Percentiles rank a stretch among this genome's conserved stretches.
phyloP scores from a whole-genome alignment of 2,888 invertebrate genomes.

The Netelia inedita region DNA sequence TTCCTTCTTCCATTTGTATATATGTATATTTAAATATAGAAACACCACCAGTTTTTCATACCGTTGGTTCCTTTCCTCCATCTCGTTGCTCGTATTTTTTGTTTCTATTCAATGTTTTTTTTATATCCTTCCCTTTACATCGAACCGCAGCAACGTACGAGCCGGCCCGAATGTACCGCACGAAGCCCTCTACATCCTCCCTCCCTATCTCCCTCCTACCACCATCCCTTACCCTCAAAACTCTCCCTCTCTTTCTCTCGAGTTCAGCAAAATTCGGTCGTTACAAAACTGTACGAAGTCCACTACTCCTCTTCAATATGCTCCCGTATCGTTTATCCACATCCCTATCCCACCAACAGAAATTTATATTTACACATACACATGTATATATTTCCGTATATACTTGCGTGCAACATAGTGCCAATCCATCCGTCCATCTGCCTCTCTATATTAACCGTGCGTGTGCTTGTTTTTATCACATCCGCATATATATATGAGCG shows the following conservation, averaged over 20 bases:
- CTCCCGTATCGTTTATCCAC: slow-evolving; percentile 25
- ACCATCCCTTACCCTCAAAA: not conserved
- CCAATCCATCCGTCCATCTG: slow-evolving; percentile 22
- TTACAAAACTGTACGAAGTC: slow-evolving; percentile 54
- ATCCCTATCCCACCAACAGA: slow-evolving; percentile 28
- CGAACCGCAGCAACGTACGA: slow-evolving; percentile 2
- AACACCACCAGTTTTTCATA: slow-evolving; percentile 48
- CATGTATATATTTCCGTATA: not conserved
- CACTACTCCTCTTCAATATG: slow-evolving; percentile 28
- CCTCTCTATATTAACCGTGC: slow-evolving; percentile 6
- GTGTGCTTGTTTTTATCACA: not conserved
- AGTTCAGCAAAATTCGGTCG: slow-evolving; percentile 55
- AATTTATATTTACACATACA: slow-evolving; percentile 50
- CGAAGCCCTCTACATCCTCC: not conserved
- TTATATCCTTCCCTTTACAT: slow-evolving; percentile 4
- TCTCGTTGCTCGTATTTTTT: slow-evolving; percentile 1
- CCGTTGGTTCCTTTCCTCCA: slow-evolving; percentile 46
- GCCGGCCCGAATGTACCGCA: slow-evolving; percentile 41
- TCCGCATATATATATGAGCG: not conserved
- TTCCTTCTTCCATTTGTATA: not conserved
- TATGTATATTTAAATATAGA: slow-evolving; percentile 27
- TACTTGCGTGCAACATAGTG: not conserved
- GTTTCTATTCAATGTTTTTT: not conserved
- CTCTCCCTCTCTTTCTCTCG: not conserved
- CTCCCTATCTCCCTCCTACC: not conserved